Conservation (phyloP, 2,888 invertebrate species). For the Microctonus brassicae region DNA sequence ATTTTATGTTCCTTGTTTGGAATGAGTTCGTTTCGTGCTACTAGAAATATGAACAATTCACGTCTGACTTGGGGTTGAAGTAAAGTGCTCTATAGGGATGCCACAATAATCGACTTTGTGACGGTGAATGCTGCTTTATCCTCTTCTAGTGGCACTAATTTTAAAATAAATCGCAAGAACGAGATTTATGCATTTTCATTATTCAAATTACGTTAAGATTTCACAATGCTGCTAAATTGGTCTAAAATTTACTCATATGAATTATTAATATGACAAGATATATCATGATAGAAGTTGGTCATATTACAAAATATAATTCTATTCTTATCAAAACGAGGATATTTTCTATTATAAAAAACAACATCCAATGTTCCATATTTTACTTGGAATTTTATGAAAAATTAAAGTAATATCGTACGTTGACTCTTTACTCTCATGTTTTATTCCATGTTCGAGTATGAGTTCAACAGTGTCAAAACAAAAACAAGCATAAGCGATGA, state of each 20-base stretch:
- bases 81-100: constrained; percentile 35
- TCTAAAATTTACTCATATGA: constrained; percentile 2
- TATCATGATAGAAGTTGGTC: not conserved
- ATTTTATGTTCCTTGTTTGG: constrained; percentile 35
- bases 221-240: constrained; percentile 8
- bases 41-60: constrained; percentile 39
- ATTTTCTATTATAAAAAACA: constrained; percentile 4
- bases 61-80: constrained; percentile 31
- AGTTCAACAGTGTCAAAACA: not conserved
- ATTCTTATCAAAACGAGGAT: not conserved
- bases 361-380: no score
- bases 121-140: constrained; percentile 40
- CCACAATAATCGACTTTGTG: constrained; percentile 34
- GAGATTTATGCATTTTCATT: constrained; percentile 45
- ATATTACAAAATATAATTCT: not conserved
- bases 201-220: constrained; percentile 23
- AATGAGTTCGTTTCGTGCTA: constrained; percentile 31
- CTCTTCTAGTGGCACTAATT: constrained; percentile 25
- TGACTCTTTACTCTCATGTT: constrained; percentile 8
- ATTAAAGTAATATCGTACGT: constrained; percentile 17
- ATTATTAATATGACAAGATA: constrained; percentile 32
- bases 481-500: not conserved
- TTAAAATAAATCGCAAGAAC: constrained; percentile 26
- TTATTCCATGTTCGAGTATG: constrained; percentile 14
- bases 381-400: not conserved